phyloP scores from a whole-genome alignment of 1,140 invertebrate genomes.

The Drosophila saltans region DNA sequence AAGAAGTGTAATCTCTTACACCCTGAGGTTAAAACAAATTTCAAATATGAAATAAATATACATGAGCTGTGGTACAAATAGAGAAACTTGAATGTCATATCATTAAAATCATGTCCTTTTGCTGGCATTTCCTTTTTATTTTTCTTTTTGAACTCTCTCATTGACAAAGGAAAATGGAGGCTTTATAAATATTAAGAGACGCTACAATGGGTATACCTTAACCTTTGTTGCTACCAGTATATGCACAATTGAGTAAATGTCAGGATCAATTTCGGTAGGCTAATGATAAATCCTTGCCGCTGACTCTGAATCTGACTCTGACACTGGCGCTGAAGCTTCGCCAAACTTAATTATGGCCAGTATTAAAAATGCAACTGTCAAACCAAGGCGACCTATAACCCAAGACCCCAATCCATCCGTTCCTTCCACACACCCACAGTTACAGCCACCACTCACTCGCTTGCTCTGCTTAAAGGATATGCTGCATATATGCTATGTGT shows the following conservation, averaged over 20 bases:
- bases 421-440: background rate
- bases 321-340: conserved; percentile 26
- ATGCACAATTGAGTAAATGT: conserved; percentile 27
- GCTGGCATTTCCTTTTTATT: too few relatives aligned
- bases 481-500: conserved; percentile 12
- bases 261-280: conserved; percentile 14
- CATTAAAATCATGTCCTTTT: too few relatives aligned
- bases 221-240: too few relatives aligned
- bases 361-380: conserved; percentile 81
- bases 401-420: conserved; percentile 14
- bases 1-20: too few relatives aligned
- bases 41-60: too few relatives aligned
- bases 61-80: too few relatives aligned
- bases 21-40: too few relatives aligned
- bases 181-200: background rate
- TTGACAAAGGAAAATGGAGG: background rate
- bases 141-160: too few relatives aligned
- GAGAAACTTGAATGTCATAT: too few relatives aligned
- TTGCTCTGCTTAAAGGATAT: conserved; percentile 57
- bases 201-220: conserved; percentile 5
- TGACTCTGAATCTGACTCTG: conserved; percentile 12
- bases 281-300: conserved; percentile 43
- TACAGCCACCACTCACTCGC: background rate
- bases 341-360: conserved; percentile 79
- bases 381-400: conserved; percentile 48